phyloP scores from a whole-genome alignment of 2,797 vertebrate species.

The Enteromius viviparus region DNA sequence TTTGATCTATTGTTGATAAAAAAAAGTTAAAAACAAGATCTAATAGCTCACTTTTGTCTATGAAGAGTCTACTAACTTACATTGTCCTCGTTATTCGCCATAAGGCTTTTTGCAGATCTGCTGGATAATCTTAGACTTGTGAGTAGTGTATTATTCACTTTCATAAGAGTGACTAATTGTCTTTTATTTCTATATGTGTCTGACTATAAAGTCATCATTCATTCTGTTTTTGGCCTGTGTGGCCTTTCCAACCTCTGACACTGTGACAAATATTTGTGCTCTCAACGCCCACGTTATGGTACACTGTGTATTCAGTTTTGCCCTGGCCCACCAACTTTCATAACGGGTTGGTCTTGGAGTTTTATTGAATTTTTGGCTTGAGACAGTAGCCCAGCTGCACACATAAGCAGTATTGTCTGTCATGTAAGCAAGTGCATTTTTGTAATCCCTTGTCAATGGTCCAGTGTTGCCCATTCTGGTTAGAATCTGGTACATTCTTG shows the following conservation, averaged over 20 bases:
- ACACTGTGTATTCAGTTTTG: slow-evolving; percentile 44
- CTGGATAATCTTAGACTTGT: slow-evolving; percentile 31
- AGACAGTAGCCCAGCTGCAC: slow-evolving; percentile 58
- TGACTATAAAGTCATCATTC: slow-evolving; percentile 46
- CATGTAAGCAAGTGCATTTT: slow-evolving; percentile 72
- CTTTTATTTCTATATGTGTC: slow-evolving; percentile 47
- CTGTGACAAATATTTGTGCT: slow-evolving; percentile 55
- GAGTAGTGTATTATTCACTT: slow-evolving; percentile 44
- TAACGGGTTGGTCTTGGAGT: slow-evolving; percentile 17
- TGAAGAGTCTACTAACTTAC: neutral
- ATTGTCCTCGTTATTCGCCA: slow-evolving; percentile 33
- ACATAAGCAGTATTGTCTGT: slow-evolving; percentile 70
- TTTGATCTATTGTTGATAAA: neutral
- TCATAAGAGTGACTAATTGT: slow-evolving; percentile 51
- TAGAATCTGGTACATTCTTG: slow-evolving; percentile 70
- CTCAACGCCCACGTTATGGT: slow-evolving; percentile 51
- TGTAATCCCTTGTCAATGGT: slow-evolving; percentile 60
- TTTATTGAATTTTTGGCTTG: slow-evolving; percentile 44
- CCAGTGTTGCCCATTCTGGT: slow-evolving; percentile 71
- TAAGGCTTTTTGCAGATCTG: slow-evolving; percentile 11
- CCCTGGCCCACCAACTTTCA: slow-evolving; percentile 51
- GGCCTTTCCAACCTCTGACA: slow-evolving; percentile 50
- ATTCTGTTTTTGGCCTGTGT: slow-evolving; percentile 54
- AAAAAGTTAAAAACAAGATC: neutral
- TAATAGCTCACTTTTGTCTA: neutral